Conservation (phyloP, 1,140 invertebrate genomes). For the Samia ricini region DNA sequence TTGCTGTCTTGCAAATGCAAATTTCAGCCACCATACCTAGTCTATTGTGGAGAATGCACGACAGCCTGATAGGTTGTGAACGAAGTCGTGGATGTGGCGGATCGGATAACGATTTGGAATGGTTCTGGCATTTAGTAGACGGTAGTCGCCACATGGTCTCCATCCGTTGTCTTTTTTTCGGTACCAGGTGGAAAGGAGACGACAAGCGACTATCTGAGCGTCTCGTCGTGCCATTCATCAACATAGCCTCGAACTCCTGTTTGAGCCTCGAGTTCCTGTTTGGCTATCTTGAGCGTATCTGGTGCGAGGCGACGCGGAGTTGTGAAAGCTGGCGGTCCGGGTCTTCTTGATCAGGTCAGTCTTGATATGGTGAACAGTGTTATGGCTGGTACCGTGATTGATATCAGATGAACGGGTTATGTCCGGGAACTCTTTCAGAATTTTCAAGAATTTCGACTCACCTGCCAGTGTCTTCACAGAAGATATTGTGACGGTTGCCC, state of each 20-base stretch:
- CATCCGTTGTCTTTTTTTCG: slow-evolving; percentile 9
- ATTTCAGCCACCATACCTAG: not conserved
- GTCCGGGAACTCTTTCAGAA: slow-evolving; percentile 4
- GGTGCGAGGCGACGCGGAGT: slow-evolving; percentile 13
- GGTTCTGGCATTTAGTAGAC: slow-evolving; percentile 15
- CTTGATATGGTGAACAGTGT: slow-evolving; percentile 2
- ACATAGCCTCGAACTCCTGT: slow-evolving; percentile 2
- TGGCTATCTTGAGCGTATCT: slow-evolving; percentile 8
- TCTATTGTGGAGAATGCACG: slow-evolving; percentile 14
- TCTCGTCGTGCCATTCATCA: not conserved
- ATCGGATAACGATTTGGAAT: slow-evolving; percentile 22
- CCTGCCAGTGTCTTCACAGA: not conserved
- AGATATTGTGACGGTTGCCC: not conserved
- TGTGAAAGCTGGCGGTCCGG: not conserved
- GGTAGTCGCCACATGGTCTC: slow-evolving; percentile 13
- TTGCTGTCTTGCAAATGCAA: no score
- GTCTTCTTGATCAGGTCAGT: no score
- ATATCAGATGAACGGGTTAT: slow-evolving; percentile 3
- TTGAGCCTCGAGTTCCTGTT: not conserved
- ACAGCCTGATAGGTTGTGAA: slow-evolving; percentile 8
- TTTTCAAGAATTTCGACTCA: not conserved
- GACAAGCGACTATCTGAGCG: slow-evolving; percentile 8
- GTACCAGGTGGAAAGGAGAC: not conserved
- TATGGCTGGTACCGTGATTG: not conserved
- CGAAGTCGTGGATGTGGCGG: slow-evolving; percentile 20